Conservation (phyloP, 1,140 invertebrate genomes). For the Mercenaria mercenaria region DNA sequence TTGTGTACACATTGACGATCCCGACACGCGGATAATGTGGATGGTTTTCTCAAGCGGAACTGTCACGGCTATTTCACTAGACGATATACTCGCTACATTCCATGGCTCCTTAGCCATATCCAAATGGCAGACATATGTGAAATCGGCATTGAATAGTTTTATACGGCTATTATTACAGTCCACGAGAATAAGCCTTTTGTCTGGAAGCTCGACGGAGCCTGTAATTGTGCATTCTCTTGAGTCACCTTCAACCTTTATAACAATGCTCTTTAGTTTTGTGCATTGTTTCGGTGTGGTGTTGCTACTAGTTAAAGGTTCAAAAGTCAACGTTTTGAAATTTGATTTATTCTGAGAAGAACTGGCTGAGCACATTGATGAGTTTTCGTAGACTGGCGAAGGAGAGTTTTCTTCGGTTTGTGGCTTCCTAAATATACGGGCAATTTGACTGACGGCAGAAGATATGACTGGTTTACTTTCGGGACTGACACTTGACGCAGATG, state of each 20-base stretch:
- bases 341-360: not conserved
- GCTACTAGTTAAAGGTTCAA: constrained; percentile 14
- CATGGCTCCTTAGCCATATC: constrained; percentile 61
- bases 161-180: constrained; percentile 60
- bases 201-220: constrained; percentile 44
- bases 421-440: not conserved
- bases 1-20: constrained; percentile 39
- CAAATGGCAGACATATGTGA: constrained; percentile 29
- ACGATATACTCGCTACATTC: constrained; percentile 48
- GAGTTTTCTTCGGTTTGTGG: not conserved
- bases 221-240: constrained; percentile 57
- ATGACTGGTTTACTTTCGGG: not conserved
- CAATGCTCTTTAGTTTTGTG: constrained; percentile 34
- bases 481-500: constrained; percentile 28
- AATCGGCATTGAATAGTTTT: constrained; percentile 47
- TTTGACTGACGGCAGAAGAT: not conserved
- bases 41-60: constrained; percentile 61
- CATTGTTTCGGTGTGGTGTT: constrained; percentile 33
- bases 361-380: constrained; percentile 13
- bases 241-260: constrained; percentile 37
- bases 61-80: constrained; percentile 55
- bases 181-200: constrained; percentile 42
- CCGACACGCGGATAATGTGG: constrained; percentile 45
- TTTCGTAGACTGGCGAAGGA: constrained; percentile 29
- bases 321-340: not conserved